Conservation (phyloP, 2,113 vertebrate species). For the Crotalus helleri region DNA sequence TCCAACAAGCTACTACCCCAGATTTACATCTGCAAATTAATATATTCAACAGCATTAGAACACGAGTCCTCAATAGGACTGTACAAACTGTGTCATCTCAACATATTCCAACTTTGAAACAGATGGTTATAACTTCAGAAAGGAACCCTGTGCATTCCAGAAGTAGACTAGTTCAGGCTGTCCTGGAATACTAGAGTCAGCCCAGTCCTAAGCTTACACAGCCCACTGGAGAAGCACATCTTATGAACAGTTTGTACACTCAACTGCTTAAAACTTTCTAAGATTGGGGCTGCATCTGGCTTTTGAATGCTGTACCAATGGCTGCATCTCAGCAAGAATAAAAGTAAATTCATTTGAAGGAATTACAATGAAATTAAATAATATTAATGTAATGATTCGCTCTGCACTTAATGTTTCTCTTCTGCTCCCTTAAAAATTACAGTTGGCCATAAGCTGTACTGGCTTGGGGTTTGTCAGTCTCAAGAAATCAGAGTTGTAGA, state of each 20-base stretch:
- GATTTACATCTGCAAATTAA: not conserved
- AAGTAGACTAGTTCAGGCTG: not conserved
- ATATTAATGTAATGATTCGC: not conserved
- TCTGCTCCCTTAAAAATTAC: not conserved
- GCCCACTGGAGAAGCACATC: not conserved
- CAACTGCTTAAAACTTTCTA: not conserved
- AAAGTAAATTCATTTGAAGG: not conserved
- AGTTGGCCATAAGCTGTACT: not conserved
- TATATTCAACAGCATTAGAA: not conserved
- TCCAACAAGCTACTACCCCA: not conserved
- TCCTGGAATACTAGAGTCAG: not conserved
- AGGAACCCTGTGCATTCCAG: not conserved
- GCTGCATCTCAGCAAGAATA: not conserved
- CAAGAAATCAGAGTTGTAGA: not conserved
- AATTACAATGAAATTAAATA: not conserved
- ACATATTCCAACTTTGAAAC: not conserved
- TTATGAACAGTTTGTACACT: not conserved
- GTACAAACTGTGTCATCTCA: not conserved
- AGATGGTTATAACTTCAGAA: not conserved
- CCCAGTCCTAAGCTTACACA: not conserved
- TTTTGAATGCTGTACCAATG: not conserved
- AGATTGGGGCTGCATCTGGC: not conserved
- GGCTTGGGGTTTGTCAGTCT: not conserved
- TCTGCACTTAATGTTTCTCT: not conserved
- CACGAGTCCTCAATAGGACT: not conserved